These are phyloP conservation scores for Tridacna gigas DNA, from an alignment of 2,888 invertebrate species.

Conservation along the genomic window DNA sequence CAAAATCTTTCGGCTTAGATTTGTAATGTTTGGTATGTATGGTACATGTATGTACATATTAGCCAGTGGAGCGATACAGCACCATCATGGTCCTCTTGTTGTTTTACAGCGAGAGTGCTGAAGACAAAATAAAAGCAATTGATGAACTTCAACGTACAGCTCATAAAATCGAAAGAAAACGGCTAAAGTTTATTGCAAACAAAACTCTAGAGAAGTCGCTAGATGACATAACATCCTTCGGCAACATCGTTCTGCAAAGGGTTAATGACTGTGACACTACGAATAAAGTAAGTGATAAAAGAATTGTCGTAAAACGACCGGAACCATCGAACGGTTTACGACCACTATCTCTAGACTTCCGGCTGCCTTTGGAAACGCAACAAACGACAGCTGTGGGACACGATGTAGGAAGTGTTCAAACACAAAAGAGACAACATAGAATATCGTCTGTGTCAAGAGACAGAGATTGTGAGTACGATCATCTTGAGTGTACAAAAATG, in stretches of 20 bases:
- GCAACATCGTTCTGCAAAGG: background rate
- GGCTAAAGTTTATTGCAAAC: conserved; percentile 10
- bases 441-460: background rate
- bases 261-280: background rate
- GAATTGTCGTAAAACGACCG: background rate
- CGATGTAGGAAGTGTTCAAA: background rate
- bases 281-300: no score
- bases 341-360: background rate
- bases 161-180: background rate
- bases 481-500: background rate
- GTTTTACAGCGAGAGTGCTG: background rate
- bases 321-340: background rate
- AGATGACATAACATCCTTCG: conserved; percentile 9
- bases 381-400: background rate
- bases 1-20: no score
- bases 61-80: no score
- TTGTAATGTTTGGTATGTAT: no score
- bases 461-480: background rate
- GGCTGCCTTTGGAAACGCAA: background rate
- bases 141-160: background rate
- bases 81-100: no score
- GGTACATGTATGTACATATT: no score
- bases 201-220: background rate
- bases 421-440: background rate
- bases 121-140: background rate